Conservation (phyloP, 2,888 invertebrate species). For the Melieria crassipennis region DNA sequence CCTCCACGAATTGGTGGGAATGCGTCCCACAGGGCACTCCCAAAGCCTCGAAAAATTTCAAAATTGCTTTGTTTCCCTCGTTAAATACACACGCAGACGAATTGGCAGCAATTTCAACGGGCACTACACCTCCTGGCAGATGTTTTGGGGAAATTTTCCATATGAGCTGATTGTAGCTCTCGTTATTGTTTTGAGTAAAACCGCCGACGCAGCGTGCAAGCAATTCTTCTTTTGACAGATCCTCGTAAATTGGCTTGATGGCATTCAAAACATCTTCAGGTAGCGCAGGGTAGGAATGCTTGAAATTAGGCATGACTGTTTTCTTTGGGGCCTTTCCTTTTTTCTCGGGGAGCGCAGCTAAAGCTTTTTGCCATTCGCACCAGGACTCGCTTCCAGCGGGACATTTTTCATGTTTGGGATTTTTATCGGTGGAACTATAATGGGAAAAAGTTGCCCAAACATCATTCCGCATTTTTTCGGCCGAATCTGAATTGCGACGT, state of each 20-base stretch:
- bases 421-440: neutral
- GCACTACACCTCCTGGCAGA: too few relatives aligned
- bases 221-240: too few relatives aligned
- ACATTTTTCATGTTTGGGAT: neutral
- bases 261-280: too few relatives aligned
- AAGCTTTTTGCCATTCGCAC: slow-evolving; percentile 8
- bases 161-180: too few relatives aligned
- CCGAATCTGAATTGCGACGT: neutral
- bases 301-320: neutral
- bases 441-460: slow-evolving; percentile 8
- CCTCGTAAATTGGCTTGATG: too few relatives aligned
- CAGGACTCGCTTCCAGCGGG: neutral
- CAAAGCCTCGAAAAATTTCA: too few relatives aligned
- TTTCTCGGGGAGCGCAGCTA: neutral
- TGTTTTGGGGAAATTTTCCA: too few relatives aligned
- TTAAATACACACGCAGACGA: slow-evolving; percentile 1
- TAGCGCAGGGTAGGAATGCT: too few relatives aligned
- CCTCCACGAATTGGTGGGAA: too few relatives aligned
- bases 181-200: too few relatives aligned
- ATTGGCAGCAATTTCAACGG: slow-evolving; percentile 2
- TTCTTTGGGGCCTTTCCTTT: neutral
- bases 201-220: too few relatives aligned
- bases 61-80: neutral
- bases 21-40: too few relatives aligned
- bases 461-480: slow-evolving; percentile 8